Percentiles rank a stretch among this genome's conserved stretches.
Conservation (phyloP, 2,888 invertebrate genomes). For the Eudasyphora cyanicolor region DNA sequence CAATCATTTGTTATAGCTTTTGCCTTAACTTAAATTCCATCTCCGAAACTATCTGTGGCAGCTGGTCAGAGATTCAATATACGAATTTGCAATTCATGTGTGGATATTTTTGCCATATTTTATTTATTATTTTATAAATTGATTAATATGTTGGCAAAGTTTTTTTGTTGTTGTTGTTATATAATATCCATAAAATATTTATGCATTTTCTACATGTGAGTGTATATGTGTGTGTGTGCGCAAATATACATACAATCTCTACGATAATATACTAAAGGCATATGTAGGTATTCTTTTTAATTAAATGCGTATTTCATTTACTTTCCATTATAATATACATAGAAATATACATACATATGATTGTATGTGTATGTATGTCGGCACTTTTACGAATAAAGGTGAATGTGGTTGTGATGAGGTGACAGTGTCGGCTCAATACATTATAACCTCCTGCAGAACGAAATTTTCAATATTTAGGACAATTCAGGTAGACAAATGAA, state of each 20-base stretch:
- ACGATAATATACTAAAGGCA: neutral
- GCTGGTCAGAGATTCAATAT: too few species aligned
- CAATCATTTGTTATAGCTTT: too few species aligned
- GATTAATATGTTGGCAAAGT: slow-evolving; percentile 24
- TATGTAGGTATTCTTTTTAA: neutral
- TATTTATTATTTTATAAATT: slow-evolving; percentile 24
- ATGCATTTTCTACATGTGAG: neutral
- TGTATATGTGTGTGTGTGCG: neutral
- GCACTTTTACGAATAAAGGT: too few species aligned
- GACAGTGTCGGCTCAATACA: too few species aligned
- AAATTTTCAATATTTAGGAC: too few species aligned
- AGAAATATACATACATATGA: neutral
- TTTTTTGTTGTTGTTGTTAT: slow-evolving; percentile 11
- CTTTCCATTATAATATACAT: slow-evolving; percentile 50
- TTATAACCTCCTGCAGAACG: too few species aligned
- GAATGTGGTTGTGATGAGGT: too few species aligned
- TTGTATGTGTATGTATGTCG: too few species aligned
- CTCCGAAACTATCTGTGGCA: too few species aligned
- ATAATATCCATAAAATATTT: neutral
- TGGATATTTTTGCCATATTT: neutral
- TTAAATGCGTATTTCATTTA: slow-evolving; percentile 51
- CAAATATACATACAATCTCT: neutral
- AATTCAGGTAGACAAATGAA: too few species aligned
- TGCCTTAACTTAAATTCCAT: too few species aligned
- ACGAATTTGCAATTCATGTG: too few species aligned